Evolutionary conservation across 2,113 vertebrate genomes (phyloP), one percentile per base, ranked within the genome.

Genomic region (Corapipo altera): DNA sequence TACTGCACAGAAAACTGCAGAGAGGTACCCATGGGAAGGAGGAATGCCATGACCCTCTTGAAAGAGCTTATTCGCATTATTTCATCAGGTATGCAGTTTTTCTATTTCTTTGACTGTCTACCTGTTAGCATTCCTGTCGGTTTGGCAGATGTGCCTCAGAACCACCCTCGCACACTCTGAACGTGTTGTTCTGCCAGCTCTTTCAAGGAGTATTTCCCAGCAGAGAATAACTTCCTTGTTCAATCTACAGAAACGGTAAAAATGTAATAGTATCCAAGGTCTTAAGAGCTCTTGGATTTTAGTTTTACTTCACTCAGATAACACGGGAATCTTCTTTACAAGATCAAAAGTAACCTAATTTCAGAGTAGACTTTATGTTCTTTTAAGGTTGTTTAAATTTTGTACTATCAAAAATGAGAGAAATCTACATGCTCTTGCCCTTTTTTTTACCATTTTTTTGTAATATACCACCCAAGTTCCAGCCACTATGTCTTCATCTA

Each of bases 401-500:
- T 0, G 0, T 85, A 70, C 49, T 55, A 33, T 32, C 15, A 89
- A 85, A 91, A 87, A 51, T 32, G 21, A 64, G 17, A 76, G 9
- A 77, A 69, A 77, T 48, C 4, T 9, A 48, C 15, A 66, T 43
- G 6, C 5, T 79, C 9, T 21, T 69, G 8, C 72, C 4, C 33
- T 76, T 27, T 37, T 85, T 62, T 72, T 73, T 86, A 11, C 15
- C 6, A 30, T 79, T 62, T 90, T 86, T 8, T 82, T 94, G 37
- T 49, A 86, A 62, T 70, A 59, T 32, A 79, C 52, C 37, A 87
- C 58, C 66, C 41, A 91, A 85, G 39, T 91, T 86, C 37, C 41
- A 89, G 27, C 66, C 22, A 82, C 76, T 94, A 51, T 32, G 26
- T 96, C 72, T 93, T 94, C 90, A 94, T 96, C 79, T 94, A 23